Conservation (phyloP, 2,113 vertebrate genomes). For the Beaufortia kweichowensis region DNA sequence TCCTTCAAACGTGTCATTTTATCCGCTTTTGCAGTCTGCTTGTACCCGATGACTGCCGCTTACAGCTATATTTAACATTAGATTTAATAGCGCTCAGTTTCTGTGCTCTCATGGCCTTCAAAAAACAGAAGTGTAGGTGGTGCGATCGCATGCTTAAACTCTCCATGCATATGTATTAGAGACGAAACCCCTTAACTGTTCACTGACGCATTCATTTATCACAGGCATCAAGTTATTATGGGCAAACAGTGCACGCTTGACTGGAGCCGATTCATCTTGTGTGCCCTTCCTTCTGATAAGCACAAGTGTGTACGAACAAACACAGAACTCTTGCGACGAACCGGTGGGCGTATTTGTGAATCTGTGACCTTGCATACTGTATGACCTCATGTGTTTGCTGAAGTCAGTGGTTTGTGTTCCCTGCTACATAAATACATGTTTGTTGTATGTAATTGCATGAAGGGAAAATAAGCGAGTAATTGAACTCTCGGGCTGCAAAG, state of each 20-base stretch:
- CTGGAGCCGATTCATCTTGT: conserved; percentile 53
- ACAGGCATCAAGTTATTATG: conserved; percentile 49
- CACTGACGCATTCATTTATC: conserved; percentile 49
- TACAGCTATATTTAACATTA: background rate
- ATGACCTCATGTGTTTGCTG: conserved; percentile 22
- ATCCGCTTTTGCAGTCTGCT: no score
- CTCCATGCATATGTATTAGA: conserved; percentile 55
- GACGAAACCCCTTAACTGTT: conserved; percentile 50
- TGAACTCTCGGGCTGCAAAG: background rate
- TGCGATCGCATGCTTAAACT: conserved; percentile 10
- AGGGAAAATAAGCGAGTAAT: conserved; percentile 21
- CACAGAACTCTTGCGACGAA: conserved; percentile 1
- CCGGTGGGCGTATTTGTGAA: conserved; percentile 37
- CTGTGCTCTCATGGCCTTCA: background rate
- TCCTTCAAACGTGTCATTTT: no score
- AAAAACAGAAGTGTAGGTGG: conserved; percentile 9
- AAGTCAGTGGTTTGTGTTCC: conserved; percentile 21
- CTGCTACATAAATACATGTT: background rate
- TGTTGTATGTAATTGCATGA: conserved; percentile 26
- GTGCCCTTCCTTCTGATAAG: conserved; percentile 52
- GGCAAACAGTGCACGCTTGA: conserved; percentile 54
- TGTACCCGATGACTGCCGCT: no score
- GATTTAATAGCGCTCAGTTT: background rate
- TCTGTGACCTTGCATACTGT: conserved; percentile 47
- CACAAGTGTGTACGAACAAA: conserved; percentile 38